Evolutionary conservation across 2,797 vertebrate genomes (phyloP), one percentile per base, ranked within the genome.

Genomic region (Lepilemur ruficaudatus): DNA sequence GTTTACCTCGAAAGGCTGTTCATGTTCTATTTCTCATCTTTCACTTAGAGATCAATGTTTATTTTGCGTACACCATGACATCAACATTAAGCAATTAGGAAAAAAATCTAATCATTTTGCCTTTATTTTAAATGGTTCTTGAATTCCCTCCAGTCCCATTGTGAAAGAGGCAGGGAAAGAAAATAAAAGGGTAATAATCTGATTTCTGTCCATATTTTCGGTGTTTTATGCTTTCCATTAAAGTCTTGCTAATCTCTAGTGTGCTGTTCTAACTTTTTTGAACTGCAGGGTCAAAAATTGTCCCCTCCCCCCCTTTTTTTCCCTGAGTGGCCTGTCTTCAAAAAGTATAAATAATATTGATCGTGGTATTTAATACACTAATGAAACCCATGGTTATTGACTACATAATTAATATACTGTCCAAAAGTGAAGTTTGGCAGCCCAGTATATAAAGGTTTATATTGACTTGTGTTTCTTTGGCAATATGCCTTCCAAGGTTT

Each of bases 331-430:
- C 92, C 98, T 87, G 55, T 97, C 98, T 98, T 98, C 7, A 35
- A 98, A 98, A 98, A 98, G 98, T 98, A 98, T 98, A 98, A 99
- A 99, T 99, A 98, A 97, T 98, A 99, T 99, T 50, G 99, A 99
- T 97, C 95, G n/a, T 97, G 98, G 98, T 98, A 98, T 99, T 98
- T 98, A 99, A 98, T 98, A 99, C 98, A 97, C 98, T 98, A 99
- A 99, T 98, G 98, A 99, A 99, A 98, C 98, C 98, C 98, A 94
- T 98, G 86, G 94, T 97, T 98, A 99, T 99, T 80, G 98, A 99
- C 98, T 98, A 91, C 91, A 98, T 98, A 99, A 99, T 99, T 99
- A 99, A 99, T 99, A 98, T 97, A 98, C 98, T 98, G 98, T 98
- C 98, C 98, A 98, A 98, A 98, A 99, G 98, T 98, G 98, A 98